Conservation (phyloP, 92 coral and sea anemone genomes). For the Bergia puertoricense region DNA sequence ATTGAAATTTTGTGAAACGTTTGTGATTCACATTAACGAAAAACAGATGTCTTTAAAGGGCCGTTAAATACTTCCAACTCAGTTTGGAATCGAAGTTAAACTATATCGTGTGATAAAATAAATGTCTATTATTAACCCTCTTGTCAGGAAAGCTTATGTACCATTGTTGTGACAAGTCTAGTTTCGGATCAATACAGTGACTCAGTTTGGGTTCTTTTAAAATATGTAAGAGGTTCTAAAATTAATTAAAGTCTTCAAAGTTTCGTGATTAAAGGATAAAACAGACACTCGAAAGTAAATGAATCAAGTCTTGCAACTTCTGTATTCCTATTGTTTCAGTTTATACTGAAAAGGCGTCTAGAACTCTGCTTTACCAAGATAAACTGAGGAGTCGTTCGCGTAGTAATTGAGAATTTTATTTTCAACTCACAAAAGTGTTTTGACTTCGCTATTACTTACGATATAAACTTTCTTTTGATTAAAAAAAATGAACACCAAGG, state of each 20-base stretch:
- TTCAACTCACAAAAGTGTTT: too few species aligned
- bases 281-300: not conserved
- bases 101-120: not conserved
- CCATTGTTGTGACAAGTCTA: not conserved
- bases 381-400: too few species aligned
- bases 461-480: too few species aligned
- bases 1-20: not conserved
- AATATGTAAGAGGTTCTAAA: not conserved
- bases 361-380: too few species aligned
- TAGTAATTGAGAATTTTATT: too few species aligned
- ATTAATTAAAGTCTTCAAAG: not conserved
- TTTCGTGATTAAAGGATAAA: not conserved
- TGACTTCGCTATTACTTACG: too few species aligned
- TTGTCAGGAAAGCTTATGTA: not conserved
- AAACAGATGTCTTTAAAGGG: not conserved
- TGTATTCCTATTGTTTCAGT: too few species aligned
- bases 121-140: not conserved
- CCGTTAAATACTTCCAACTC: not conserved
- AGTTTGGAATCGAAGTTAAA: not conserved
- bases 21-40: not conserved
- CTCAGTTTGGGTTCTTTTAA: not conserved
- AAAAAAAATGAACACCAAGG: too few species aligned
- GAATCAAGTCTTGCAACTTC: too few species aligned
- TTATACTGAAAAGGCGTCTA: too few species aligned
- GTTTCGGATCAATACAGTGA: not conserved